Evolutionary conservation across 2,888 invertebrate genomes (phyloP), one percentile per base, ranked within the genome.

Genomic region (Nysson spinosus): DNA sequence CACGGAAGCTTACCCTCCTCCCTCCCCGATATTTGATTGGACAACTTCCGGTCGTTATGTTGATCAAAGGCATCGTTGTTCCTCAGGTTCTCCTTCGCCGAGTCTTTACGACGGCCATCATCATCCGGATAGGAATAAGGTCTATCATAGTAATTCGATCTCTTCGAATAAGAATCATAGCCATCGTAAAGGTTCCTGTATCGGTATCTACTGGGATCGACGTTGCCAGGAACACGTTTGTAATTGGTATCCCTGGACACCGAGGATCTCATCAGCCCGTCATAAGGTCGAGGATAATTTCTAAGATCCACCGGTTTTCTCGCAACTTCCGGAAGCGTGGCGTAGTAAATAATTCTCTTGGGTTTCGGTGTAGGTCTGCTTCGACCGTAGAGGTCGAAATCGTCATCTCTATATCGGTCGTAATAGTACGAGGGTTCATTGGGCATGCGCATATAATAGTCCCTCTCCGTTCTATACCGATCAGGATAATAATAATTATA

Each of bases 321-420:
- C 1, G 86, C 81, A n/a, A 88, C 68, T 50, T 88, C 88, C 7
- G 88, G 88, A 5, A 88, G 64, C 0, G 86, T 87, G 1, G 88
- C 88, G 49, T 88, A 88, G 50, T 88, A 88, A 16, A 88, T 86
- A 35, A 88, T 86, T 52, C 88, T 72, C 52, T 83, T 85, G 0
- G 85, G 85, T 52, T 84, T 86, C 0, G 79, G 77, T 1, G 79
- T 64, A 0, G 80, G 72, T 47, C 81, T 76, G 30, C 69, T 73
- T 46, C 84, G 78, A 0, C 80, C 75, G 51, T 82, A 85, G 1
- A 78, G 52, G 40, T 85, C 84, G 11, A 83, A 75, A 7, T 81
- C 78, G 4, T 82, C 82, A 1, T 84, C 80, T 3, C 82, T 77
- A 65, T 85, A 85, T 2, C 82, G 82, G 58, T 85, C 81, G 24